Conservation (phyloP, 2,888 invertebrate species). For the Heliconius ismenius region DNA sequence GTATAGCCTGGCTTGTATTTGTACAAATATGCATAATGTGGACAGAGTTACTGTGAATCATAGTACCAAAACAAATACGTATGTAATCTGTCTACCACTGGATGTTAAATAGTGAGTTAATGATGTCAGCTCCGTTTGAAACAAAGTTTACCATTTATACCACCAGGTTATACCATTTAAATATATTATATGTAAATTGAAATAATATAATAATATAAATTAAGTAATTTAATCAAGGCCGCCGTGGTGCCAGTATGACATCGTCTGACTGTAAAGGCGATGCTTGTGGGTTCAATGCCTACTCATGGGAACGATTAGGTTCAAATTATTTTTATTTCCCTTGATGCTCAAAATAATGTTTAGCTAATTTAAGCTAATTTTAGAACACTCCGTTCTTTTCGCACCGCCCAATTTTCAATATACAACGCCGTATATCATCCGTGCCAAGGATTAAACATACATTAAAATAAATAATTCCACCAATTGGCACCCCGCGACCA, state of each 20-base stretch:
- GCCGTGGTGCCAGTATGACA: not conserved
- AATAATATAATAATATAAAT: not conserved
- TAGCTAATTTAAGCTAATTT: too few species aligned
- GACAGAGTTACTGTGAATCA: conserved; percentile 2
- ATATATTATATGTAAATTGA: not conserved
- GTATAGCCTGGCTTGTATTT: not conserved
- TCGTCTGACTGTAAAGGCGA: not conserved
- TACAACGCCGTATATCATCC: too few species aligned
- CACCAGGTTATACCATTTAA: not conserved
- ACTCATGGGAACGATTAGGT: not conserved
- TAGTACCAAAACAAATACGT: conserved; percentile 17
- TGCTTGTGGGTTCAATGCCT: not conserved
- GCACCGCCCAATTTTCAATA: too few species aligned
- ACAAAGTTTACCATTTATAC: not conserved
- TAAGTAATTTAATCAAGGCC: not conserved
- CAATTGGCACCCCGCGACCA: too few species aligned
- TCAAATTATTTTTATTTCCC: not conserved
- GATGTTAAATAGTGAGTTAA: conserved; percentile 20
- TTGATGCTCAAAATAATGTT: too few species aligned
- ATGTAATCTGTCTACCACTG: conserved; percentile 20
- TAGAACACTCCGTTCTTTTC: too few species aligned
- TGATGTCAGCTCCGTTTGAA: conserved; percentile 10
- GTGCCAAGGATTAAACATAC: too few species aligned
- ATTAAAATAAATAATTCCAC: too few species aligned
- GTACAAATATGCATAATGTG: conserved; percentile 1